Conservation (phyloP, 2,888 invertebrate species). For the Antheraea assamensis region DNA sequence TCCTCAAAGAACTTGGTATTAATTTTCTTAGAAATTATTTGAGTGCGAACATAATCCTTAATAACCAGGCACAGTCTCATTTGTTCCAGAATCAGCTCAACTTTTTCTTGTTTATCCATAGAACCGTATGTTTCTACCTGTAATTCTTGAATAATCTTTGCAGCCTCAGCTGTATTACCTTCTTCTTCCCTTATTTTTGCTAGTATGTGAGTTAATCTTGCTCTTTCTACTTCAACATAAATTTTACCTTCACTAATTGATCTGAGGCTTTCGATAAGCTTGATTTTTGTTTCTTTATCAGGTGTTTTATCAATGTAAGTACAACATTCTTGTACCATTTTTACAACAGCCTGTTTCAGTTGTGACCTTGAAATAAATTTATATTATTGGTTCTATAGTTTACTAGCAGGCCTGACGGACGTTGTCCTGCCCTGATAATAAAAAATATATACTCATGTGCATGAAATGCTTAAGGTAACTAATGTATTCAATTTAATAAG, state of each 20-base stretch:
- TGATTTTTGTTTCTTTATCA: slow-evolving; percentile 93
- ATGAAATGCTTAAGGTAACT: too few species aligned
- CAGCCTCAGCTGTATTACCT: slow-evolving; percentile 93
- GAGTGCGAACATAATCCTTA: slow-evolving; percentile 97
- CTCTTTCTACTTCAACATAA: slow-evolving; percentile 99
- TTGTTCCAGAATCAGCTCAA: slow-evolving; percentile 98
- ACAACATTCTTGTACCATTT: slow-evolving; percentile 98
- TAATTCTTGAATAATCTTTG: slow-evolving; percentile 96
- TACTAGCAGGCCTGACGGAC: too few species aligned
- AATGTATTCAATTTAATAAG: too few species aligned
- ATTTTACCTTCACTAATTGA: slow-evolving; percentile 99
- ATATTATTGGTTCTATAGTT: too few species aligned
- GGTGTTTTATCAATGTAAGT: slow-evolving; percentile 96
- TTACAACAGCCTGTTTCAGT: slow-evolving; percentile 97
- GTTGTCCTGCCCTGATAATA: too few species aligned
- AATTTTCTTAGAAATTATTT: slow-evolving; percentile 99
- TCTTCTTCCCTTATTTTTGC: slow-evolving; percentile 93
- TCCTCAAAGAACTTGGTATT: slow-evolving; percentile 98
- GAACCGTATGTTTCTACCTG: slow-evolving; percentile 98
- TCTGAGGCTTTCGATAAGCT: slow-evolving; percentile 97
- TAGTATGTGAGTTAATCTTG: slow-evolving; percentile 94
- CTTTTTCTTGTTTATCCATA: slow-evolving; percentile 98
- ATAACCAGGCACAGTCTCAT: slow-evolving; percentile 98
- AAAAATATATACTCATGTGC: too few species aligned
- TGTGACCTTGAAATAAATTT: slow-evolving; percentile 84